Base-by-base conservation (phyloP, 23 tunicate species). In the Clavelina lepadiformis region DNA sequence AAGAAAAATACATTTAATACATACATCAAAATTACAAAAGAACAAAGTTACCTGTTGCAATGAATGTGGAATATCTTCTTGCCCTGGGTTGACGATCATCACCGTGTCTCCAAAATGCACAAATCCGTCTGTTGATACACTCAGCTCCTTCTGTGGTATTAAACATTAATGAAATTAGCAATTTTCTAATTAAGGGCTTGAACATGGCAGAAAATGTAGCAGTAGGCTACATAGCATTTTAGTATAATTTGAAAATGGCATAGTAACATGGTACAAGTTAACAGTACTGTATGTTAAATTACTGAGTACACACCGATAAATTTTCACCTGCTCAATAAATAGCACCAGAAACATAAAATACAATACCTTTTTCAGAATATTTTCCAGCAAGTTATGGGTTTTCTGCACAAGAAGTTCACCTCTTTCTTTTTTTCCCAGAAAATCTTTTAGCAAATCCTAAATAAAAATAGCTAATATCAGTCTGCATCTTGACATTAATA, bases 41-140 rank as follows among this genome's bases (percentile, higher is more conserved):
- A n/a, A n/a, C n/a, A 53, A 53, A 62, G 31, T 33, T 44, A 84
- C 95, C 76, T 67, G 61, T 52, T 66, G 64, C 72, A 89, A 24
- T 5, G 89, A 58, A 0, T 45, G 28, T 0, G 84, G 74, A 22
- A 52, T 55, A 58, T 63, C 44, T 76, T 89, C 97, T 57, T 89
- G 77, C 28, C 98, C 98, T 27, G 98, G 93, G 53, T 93, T 93
- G 2, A 93, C 73, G 31, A 93, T 41, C 98, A 93, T 85, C 6
- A 93, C 78, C 3, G 63, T 63, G 71, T 93, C 98, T 4, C 98
- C 98, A 65, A 93, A 93, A 47, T 93, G 98, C 33, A 93, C 78
- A 79, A 83, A 73, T 3, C 98, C 98, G 58, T 93, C 98, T 20
- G 59, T 67, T 25, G 93, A 58, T 5, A 83, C 98, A 1, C 70